These are phyloP conservation scores for Myiopsitta monachus DNA, from an alignment of 2,113 vertebrate genomes.

Conservation along the genomic window DNA sequence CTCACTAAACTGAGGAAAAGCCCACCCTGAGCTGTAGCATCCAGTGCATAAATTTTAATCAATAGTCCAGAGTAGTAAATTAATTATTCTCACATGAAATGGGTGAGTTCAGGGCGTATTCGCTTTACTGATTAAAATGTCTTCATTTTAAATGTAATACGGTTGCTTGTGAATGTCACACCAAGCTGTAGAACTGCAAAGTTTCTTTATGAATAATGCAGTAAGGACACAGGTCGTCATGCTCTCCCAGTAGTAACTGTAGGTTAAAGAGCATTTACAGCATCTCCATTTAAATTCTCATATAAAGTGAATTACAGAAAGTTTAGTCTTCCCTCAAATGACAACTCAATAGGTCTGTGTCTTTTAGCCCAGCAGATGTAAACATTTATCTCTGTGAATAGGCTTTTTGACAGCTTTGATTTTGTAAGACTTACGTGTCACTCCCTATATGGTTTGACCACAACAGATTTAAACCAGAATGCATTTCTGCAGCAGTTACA, in stretches of 20 bases:
- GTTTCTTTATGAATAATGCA: neutral
- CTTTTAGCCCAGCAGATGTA: neutral
- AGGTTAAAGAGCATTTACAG: neutral
- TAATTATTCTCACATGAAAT: neutral
- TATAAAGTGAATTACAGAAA: neutral
- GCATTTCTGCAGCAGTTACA: neutral
- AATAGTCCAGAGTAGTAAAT: neutral
- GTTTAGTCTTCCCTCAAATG: neutral
- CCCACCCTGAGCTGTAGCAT: neutral
- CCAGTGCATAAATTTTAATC: neutral
- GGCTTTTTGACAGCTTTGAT: neutral
- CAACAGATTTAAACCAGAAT: neutral
- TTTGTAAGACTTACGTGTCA: neutral
- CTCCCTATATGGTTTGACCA: neutral
- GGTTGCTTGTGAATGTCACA: neutral
- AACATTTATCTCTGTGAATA: neutral
- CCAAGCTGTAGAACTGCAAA: neutral
- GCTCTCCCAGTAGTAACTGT: neutral
- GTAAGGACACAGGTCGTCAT: slow-evolving; percentile 1
- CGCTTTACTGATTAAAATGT: neutral
- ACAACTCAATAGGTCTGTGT: neutral
- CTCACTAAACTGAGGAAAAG: neutral
- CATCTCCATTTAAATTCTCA: slow-evolving; percentile 12
- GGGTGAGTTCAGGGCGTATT: neutral
- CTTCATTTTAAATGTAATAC: neutral